A percentile compares a stretch with the other conserved stretches of the same genome.
These are phyloP conservation scores for Rhizoglyphus robini DNA, from an alignment of 1,140 invertebrate genomes.

Conservation along the genomic window DNA sequence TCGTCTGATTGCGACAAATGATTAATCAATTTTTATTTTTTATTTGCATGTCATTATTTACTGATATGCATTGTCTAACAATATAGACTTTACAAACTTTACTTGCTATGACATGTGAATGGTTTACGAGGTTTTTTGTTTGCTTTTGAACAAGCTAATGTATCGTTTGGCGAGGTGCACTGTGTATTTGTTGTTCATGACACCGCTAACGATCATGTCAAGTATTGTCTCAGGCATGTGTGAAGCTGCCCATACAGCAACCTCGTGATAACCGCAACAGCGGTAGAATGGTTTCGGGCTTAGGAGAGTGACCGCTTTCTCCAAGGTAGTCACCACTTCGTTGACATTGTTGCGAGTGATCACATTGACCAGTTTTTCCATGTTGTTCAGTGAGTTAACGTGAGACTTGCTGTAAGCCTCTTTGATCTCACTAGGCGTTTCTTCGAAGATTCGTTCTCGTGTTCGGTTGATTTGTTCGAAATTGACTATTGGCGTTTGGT, in stretches of 20 bases:
- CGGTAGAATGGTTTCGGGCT: slow-evolving; percentile 17
- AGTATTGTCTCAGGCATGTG: slow-evolving; percentile 2
- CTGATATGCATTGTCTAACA: too few relatives aligned
- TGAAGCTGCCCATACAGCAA: neutral
- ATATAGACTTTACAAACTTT: too few relatives aligned
- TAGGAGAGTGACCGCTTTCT: slow-evolving; percentile 29
- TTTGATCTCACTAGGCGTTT: slow-evolving; percentile 30
- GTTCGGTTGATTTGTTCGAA: neutral
- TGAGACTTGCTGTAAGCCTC: slow-evolving; percentile 33
- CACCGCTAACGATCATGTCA: neutral
- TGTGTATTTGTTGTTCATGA: neutral
- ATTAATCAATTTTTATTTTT: too few relatives aligned
- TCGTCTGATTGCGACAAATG: too few relatives aligned
- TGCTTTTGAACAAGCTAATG: neutral
- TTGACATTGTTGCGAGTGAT: slow-evolving; percentile 27
- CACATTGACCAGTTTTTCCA: slow-evolving; percentile 12
- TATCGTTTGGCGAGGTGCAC: neutral
- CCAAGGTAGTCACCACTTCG: slow-evolving; percentile 33
- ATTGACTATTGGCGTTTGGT: slow-evolving; percentile 13
- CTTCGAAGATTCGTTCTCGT: slow-evolving; percentile 27
- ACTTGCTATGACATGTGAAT: too few relatives aligned
- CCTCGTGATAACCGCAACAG: slow-evolving; percentile 4
- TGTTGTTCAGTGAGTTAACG: slow-evolving; percentile 29
- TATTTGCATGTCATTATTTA: too few relatives aligned
- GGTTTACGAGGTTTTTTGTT: too few relatives aligned